Base-by-base conservation (phyloP, 2,797 vertebrate genomes). In the Scyliorhinus canicula region DNA sequence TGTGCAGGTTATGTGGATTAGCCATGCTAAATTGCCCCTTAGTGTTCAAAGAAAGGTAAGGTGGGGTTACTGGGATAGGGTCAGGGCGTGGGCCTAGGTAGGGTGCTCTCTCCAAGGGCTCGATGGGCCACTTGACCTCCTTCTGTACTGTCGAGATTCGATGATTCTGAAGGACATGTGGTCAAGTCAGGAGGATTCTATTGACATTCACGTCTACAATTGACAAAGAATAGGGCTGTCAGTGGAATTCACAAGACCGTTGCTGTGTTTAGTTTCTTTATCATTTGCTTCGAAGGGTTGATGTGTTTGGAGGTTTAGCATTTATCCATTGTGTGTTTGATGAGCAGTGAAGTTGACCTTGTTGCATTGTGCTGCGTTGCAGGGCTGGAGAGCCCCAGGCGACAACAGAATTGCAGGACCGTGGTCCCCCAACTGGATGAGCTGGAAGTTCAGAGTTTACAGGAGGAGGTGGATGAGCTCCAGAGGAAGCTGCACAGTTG, bases 391-490 rank as follows among this genome's bases (percentile, higher is more conserved):
- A 98, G 98, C 0, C 97, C 97, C 0, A 95, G 98, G 97, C 98
- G 97, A 95, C 98, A 99, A 88, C 98, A 98, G 96, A 98, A 98
- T 96, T 97, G 98, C 95, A 97, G 98, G 21, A 98, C 98, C 95
- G 96, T 98, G 96, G 98, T 98, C 95, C 28, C 1, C 0, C 96
- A 98, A 50, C 97, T 98, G 74, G 97, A 98, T 0, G 98, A 98
- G 95, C 97, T 98, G 95, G 98, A 98, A 96, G 96, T 98, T 35
- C 97, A 97, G 96, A 97, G 97, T 9, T 96, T 99, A 96, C 99
- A 99, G 96, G 98, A 98, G 0, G 98, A 99, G 96, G 97, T 99
- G 60, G 98, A 99, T 96, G 99, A 98, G 88, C 98, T 97, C 0
- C 97, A 98, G 93, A 98, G 98, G 9, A 98, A 99, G 96, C 98